These are phyloP conservation scores for Erpornis zantholeuca DNA, from an alignment of 2,113 vertebrate species.

Conservation along the genomic window DNA sequence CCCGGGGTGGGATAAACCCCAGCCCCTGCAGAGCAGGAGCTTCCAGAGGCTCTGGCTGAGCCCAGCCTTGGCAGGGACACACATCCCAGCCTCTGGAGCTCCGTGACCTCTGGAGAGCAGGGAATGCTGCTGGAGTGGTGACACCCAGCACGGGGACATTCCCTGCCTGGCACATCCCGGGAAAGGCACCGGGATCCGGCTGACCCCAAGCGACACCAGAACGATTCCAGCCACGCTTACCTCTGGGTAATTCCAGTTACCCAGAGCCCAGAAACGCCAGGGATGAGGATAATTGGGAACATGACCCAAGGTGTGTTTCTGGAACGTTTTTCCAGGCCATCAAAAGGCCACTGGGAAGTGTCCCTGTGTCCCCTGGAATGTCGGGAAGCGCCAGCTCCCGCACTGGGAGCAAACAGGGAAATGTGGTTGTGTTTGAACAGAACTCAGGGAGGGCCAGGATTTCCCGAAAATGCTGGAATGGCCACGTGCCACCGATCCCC, in stretches of 20 bases:
- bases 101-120: neutral
- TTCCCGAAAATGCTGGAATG: too few relatives aligned
- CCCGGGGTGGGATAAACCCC: neutral
- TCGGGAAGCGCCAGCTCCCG: neutral
- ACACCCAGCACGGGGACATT: neutral
- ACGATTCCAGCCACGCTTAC: neutral
- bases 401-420: neutral
- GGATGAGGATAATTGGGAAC: neutral
- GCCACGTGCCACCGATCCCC: too few relatives aligned
- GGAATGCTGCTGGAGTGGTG: rapidly evolving
- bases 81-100: rapidly evolving
- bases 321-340: neutral
- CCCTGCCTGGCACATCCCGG: neutral
- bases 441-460: too few relatives aligned
- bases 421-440: neutral
- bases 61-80: neutral
- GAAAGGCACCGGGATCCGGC: neutral
- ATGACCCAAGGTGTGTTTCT: neutral
- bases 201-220: neutral
- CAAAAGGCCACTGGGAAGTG: neutral
- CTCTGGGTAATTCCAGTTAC: neutral
- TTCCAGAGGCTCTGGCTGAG: neutral
- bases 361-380: neutral
- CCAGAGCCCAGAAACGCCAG: neutral
- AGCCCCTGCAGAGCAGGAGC: rapidly evolving